phyloP scores from a whole-genome alignment of 2,113 vertebrate species.

The Tupaia chinensis region DNA sequence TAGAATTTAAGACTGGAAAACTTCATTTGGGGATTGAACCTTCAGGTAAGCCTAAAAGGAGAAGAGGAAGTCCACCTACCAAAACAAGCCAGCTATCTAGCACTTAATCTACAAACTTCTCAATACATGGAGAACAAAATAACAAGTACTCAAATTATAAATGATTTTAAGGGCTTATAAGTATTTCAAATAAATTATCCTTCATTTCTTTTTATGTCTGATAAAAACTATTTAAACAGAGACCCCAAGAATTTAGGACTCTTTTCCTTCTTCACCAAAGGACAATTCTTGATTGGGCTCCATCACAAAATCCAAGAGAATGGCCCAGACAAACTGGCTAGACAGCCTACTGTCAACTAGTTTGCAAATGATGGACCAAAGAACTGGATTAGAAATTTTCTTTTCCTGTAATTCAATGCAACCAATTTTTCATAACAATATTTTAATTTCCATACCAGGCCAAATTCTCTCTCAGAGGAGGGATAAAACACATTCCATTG shows the following conservation, averaged over 20 bases:
- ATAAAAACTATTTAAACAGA: slow-evolving; percentile 67
- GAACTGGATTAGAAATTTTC: slow-evolving; percentile 32
- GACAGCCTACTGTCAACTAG: slow-evolving; percentile 54
- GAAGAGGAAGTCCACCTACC: not conserved
- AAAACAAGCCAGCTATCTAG: not conserved
- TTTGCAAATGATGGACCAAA: slow-evolving; percentile 67
- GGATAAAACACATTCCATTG: slow-evolving; percentile 68
- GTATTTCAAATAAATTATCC: slow-evolving; percentile 53
- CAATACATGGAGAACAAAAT: slow-evolving; percentile 41
- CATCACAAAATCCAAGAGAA: slow-evolving; percentile 47
- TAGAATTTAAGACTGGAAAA: not conserved
- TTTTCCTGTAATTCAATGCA: slow-evolving; percentile 73
- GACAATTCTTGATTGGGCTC: slow-evolving; percentile 60
- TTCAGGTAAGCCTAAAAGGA: slow-evolving; percentile 2
- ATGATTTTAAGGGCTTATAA: slow-evolving; percentile 44
- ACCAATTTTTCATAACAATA: slow-evolving; percentile 77
- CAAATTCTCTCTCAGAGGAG: slow-evolving; percentile 78
- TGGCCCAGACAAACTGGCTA: slow-evolving; percentile 56
- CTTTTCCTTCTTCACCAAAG: slow-evolving; percentile 59
- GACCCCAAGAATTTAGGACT: slow-evolving; percentile 52
- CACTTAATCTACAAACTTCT: slow-evolving; percentile 24
- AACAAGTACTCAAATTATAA: slow-evolving; percentile 29
- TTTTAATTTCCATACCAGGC: slow-evolving; percentile 80
- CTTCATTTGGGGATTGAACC: not conserved
- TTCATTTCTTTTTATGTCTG: slow-evolving; percentile 41